Evolutionary conservation across 2,113 vertebrate genomes (phyloP).

Genomic region (Antennarius striatus): DNA sequence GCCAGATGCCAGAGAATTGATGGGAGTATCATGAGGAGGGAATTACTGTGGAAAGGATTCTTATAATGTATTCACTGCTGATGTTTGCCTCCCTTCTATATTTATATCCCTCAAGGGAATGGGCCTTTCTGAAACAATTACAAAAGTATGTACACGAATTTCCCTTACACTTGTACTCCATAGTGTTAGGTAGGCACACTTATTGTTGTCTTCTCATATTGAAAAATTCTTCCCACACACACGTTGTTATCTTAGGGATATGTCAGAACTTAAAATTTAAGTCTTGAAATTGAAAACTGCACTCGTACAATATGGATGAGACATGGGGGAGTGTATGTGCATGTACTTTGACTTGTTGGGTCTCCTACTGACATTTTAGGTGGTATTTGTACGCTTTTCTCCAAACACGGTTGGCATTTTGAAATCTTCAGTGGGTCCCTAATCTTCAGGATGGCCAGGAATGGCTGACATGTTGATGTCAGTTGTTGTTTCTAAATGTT

Average conservation of each 20-base stretch:
- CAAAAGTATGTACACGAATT: not conserved
- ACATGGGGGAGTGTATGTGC: slow-evolving; percentile 58
- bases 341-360: slow-evolving; percentile 77
- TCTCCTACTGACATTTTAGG: slow-evolving; percentile 79
- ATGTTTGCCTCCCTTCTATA: not conserved
- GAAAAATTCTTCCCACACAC: slow-evolving; percentile 4
- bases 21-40: slow-evolving; percentile 3
- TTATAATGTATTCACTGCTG: slow-evolving; percentile 3
- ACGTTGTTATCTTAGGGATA: slow-evolving; percentile 2
- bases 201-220: not conserved
- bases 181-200: not conserved
- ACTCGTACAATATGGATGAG: slow-evolving; percentile 25
- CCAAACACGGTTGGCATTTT: slow-evolving; percentile 78
- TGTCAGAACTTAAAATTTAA: slow-evolving; percentile 12
- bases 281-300: slow-evolving; percentile 49
- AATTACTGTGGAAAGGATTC: not conserved
- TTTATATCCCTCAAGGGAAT: not conserved
- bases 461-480: slow-evolving; percentile 19
- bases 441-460: slow-evolving; percentile 62
- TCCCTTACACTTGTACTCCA: not conserved
- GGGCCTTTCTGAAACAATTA: not conserved
- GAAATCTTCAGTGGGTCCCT: slow-evolving; percentile 59
- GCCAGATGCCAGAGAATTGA: slow-evolving; percentile 7
- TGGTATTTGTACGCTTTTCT: slow-evolving; percentile 78
- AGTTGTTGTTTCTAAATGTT: slow-evolving; percentile 16